Evolutionary conservation across 2,888 invertebrate genomes (phyloP).

Genomic region (Aleiodes testaceus): DNA sequence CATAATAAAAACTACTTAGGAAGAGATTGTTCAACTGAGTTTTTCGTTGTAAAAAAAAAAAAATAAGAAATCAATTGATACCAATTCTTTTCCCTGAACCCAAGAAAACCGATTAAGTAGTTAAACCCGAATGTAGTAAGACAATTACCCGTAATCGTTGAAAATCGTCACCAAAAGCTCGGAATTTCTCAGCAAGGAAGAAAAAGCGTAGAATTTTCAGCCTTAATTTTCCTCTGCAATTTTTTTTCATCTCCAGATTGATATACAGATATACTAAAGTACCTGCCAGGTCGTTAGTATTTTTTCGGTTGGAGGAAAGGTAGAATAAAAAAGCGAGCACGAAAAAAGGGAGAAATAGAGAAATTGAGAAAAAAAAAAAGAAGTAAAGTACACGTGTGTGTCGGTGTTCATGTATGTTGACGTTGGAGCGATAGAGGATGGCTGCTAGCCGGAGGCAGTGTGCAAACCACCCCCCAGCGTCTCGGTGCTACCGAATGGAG

Average conservation of each 20-base stretch:
- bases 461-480: slow-evolving; percentile 17
- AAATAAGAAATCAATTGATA: too few species aligned
- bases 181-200: background rate
- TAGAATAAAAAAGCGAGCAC: too few species aligned
- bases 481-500: slow-evolving; percentile 38
- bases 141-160: too few species aligned
- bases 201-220: too few species aligned
- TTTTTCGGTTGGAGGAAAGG: slow-evolving; percentile 37
- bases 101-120: too few species aligned
- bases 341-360: too few species aligned
- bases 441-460: slow-evolving; percentile 38
- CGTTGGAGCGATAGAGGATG: slow-evolving; percentile 36
- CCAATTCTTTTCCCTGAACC: too few species aligned
- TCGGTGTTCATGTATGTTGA: slow-evolving; percentile 35
- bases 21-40: slow-evolving; percentile 28
- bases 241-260: slow-evolving; percentile 24
- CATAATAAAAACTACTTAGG: slow-evolving; percentile 53
- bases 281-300: slow-evolving; percentile 35
- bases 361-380: slow-evolving; percentile 41
- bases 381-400: slow-evolving; percentile 6
- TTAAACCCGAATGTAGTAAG: too few species aligned
- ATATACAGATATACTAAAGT: slow-evolving; percentile 8
- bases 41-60: too few species aligned
- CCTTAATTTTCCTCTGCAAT: slow-evolving; percentile 7
- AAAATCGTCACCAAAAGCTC: background rate